Percentiles rank a stretch among this genome's conserved stretches.
These are phyloP conservation scores for Pseudomugil tenellus DNA, from an alignment of 2,797 vertebrate genomes.

Conservation along the genomic window DNA sequence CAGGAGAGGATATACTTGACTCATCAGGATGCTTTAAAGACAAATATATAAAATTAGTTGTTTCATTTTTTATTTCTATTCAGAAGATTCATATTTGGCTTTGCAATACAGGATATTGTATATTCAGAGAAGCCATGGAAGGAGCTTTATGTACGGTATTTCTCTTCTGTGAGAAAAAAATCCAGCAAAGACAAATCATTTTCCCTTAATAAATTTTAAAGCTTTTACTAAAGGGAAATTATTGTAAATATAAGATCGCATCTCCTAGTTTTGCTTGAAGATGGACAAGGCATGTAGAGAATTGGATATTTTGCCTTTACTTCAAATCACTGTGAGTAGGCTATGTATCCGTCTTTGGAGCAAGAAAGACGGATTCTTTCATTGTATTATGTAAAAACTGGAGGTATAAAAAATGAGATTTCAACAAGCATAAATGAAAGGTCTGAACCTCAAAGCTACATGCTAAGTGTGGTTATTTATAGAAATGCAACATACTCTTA, in stretches of 20 bases:
- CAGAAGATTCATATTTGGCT: not conserved
- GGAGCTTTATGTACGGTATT: not conserved
- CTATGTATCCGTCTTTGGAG: rapidly evolving
- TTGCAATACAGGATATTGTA: not conserved
- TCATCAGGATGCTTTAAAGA: not conserved
- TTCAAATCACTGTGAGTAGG: not conserved
- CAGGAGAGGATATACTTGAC: not conserved
- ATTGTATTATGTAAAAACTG: not conserved
- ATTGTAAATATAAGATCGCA: not conserved
- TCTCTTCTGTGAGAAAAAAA: not conserved
- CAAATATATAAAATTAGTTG: not conserved
- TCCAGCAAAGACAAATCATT: not conserved
- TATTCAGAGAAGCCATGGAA: not conserved
- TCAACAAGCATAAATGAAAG: not conserved
- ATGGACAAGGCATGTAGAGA: not conserved
- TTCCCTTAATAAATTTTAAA: not conserved
- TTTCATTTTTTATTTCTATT: not conserved
- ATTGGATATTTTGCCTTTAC: not conserved
- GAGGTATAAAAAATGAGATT: not conserved
- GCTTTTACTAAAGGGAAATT: not conserved
- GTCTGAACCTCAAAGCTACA: not conserved
- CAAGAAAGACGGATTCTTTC: not conserved
- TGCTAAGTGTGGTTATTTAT: slow-evolving; percentile 13
- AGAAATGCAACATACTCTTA: not conserved
- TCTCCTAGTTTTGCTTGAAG: not conserved